Evolutionary conservation across 2,113 vertebrate genomes (phyloP).

Genomic region (Okapia johnstoni): DNA sequence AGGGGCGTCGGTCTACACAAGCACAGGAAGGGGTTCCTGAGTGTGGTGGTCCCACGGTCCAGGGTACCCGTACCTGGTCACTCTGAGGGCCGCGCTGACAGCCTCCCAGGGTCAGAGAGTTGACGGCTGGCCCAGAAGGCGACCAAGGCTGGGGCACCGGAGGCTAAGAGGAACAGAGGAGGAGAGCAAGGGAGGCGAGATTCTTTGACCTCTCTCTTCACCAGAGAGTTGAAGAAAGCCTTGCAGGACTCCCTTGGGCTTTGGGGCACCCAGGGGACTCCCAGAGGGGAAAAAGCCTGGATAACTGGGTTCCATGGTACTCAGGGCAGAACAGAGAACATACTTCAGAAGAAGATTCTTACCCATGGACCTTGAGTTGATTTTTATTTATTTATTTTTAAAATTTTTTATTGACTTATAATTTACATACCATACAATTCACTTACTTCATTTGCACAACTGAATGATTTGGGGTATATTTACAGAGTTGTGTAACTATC

Average conservation of each 20-base stretch:
- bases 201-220: background rate
- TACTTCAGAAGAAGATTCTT: background rate
- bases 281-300: background rate
- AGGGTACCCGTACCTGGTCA: background rate
- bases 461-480: background rate
- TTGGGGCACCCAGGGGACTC: background rate
- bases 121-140: background rate
- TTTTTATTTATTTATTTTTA: background rate
- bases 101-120: background rate
- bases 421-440: background rate
- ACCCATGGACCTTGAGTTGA: background rate
- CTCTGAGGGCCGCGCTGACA: background rate
- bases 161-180: background rate
- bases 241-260: background rate
- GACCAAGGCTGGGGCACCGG: background rate
- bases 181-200: background rate
- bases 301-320: rapidly evolving
- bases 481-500: background rate
- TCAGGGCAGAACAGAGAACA: background rate
- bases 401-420: background rate
- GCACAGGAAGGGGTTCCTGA: too few relatives aligned
- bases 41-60: rapidly evolving
- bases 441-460: background rate
- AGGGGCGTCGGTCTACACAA: rapidly evolving
- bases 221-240: background rate